Conservation (phyloP, 2,888 invertebrate species). For the Mystacides longicornis region DNA sequence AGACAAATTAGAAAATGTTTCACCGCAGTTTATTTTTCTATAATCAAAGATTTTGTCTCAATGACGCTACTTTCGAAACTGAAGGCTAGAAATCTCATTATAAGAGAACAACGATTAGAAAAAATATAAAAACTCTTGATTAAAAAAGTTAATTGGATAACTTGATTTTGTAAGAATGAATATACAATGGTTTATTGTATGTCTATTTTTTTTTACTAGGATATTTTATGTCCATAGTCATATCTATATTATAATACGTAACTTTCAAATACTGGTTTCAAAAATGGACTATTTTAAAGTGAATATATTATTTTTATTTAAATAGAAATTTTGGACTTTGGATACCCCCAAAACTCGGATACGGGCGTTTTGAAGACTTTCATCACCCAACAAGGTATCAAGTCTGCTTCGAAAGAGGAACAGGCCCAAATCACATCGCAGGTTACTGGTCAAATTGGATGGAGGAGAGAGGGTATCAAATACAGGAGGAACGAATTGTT, state of each 20-base stretch:
- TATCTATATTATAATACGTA: background rate
- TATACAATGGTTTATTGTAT: background rate
- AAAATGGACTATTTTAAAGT: too few species aligned
- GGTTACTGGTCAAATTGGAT: constrained; percentile 96
- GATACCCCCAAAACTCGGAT: constrained; percentile 99
- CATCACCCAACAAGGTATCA: constrained; percentile 98
- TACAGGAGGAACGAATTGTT: constrained; percentile 98
- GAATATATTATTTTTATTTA: constrained; percentile 12
- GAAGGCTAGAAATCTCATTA: too few species aligned
- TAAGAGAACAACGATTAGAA: too few species aligned
- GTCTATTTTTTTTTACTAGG: background rate
- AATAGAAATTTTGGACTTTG: constrained; percentile 96
- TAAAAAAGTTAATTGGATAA: too few species aligned
- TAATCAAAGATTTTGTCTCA: too few species aligned
- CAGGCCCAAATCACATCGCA: constrained; percentile 99
- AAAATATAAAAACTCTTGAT: too few species aligned
- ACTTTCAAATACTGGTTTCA: too few species aligned
- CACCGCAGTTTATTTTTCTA: too few species aligned
- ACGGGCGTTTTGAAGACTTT: constrained; percentile 98
- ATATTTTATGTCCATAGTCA: background rate
- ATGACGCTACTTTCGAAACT: too few species aligned
- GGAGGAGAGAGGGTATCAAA: constrained; percentile 99
- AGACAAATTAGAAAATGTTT: too few species aligned
- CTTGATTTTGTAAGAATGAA: background rate
- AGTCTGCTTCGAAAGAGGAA: constrained; percentile 98